Base-by-base conservation (phyloP, 2,888 invertebrate genomes). In the Ligdia adustata region DNA sequence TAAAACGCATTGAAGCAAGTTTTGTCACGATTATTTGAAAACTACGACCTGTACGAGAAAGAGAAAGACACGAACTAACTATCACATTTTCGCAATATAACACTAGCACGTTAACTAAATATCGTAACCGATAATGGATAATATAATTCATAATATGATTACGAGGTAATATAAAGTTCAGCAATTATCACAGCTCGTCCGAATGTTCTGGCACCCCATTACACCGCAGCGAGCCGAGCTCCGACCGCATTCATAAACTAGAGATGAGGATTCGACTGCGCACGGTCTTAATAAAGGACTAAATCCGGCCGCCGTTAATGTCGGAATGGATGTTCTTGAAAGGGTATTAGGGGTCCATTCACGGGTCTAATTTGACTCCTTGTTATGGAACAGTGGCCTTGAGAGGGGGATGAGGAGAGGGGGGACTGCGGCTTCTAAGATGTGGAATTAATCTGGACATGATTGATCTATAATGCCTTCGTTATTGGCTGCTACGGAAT, bases 321-420 rank as follows among this genome's bases (percentile, higher is more conserved):
- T 61, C 52, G 63, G 55, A 69, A 66, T 63, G 61, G 63, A 59
- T 65, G 59, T 63, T 62, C 63, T 49, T 57, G 63, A 62, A 65
- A 64, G 64, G 69, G 67, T 66, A 71, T 72, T 69, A 71, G 64
- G 62, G 64, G 59, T 65, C 66, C 63, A 66, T 72, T 70, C 69
- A 64, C 60, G 57, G 60, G 60, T 67, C 66, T 71, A 68, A 72
- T 66, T 72, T 69, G 64, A 67, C 62, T 69, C 65, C 66, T 65
- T 66, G 69, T 69, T 66, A 62, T 53, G 59, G 56, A 52, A 50
- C 58, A n/a, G 18, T 4, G 35, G 60, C 57, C 58, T 52, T 49
- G 27, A 41, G 42, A 57, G 57, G 35, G 47, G 45, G 22, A 7
- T 16, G 5, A 4, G 52, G 47, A 29, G 22, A 34, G 37, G 45